phyloP scores from a whole-genome alignment of 2,888 invertebrate genomes.

The Acleris holmiana region DNA sequence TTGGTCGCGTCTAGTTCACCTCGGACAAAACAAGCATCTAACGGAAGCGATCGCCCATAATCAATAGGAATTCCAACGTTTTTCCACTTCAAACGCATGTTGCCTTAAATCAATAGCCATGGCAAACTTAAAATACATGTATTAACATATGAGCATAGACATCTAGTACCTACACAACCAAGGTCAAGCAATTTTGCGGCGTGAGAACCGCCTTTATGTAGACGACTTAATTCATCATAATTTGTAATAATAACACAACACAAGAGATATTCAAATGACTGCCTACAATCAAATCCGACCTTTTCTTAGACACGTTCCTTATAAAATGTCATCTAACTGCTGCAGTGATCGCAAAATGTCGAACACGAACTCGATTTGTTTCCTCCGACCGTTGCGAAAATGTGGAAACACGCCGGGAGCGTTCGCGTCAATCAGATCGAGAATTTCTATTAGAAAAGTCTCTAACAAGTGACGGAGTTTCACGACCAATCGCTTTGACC shows the following conservation, averaged over 20 bases:
- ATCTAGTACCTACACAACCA: slow-evolving; percentile 65
- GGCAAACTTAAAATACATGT: slow-evolving; percentile 16
- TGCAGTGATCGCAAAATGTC: slow-evolving; percentile 80
- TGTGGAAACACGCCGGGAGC: slow-evolving; percentile 67
- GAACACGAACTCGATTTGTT: slow-evolving; percentile 81
- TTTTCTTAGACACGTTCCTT: slow-evolving; percentile 82
- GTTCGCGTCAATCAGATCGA: slow-evolving; percentile 47
- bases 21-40: slow-evolving; percentile 70
- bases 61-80: slow-evolving; percentile 67
- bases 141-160: slow-evolving; percentile 47
- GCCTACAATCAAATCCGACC: slow-evolving; percentile 82
- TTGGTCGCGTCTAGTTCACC: slow-evolving; percentile 80
- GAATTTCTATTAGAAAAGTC: slow-evolving; percentile 55
- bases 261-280: slow-evolving; percentile 81
- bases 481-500: slow-evolving; percentile 44
- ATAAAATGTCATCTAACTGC: slow-evolving; percentile 82
- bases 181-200: slow-evolving; percentile 77
- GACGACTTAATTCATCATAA: slow-evolving; percentile 81
- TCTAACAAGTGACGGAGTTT: slow-evolving; percentile 52
- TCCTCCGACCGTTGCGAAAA: slow-evolving; percentile 73
- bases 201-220: slow-evolving; percentile 76
- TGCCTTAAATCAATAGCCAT: slow-evolving; percentile 4
- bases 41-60: slow-evolving; percentile 76
- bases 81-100: slow-evolving; percentile 46
- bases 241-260: slow-evolving; percentile 80